phyloP scores from a whole-genome alignment of 2,113 vertebrate genomes.

The Oreochromis niloticus region DNA sequence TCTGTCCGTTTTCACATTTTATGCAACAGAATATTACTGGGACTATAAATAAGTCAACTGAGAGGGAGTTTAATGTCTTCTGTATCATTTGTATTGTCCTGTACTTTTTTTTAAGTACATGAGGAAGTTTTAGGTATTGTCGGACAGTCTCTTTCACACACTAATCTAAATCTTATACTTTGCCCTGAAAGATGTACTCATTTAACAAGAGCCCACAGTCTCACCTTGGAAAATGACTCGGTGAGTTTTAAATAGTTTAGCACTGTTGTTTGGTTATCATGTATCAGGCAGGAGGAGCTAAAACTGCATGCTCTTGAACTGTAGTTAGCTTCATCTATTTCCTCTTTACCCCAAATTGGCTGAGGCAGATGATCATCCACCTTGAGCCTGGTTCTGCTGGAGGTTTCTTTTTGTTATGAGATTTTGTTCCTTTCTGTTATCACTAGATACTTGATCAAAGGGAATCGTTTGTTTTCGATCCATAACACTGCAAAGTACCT shows the following conservation, averaged over 20 bases:
- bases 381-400: neutral
- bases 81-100: neutral
- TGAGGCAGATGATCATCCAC: neutral
- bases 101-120: fast-evolving
- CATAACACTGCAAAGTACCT: neutral
- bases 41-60: neutral
- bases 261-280: neutral
- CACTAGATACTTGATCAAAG: neutral
- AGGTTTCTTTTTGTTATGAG: neutral
- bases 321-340: neutral
- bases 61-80: neutral
- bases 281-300: neutral
- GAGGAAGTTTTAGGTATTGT: neutral
- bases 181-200: fast-evolving
- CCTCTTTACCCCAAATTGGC: neutral
- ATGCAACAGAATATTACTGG: neutral
- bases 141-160: fast-evolving
- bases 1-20: neutral
- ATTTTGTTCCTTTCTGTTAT: neutral
- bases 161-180: neutral
- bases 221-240: neutral
- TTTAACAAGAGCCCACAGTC: fast-evolving
- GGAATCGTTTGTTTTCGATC: neutral
- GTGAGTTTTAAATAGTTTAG: neutral
- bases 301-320: neutral